Conservation (phyloP, 2,797 vertebrate species). For the Crenichthys baileyi region DNA sequence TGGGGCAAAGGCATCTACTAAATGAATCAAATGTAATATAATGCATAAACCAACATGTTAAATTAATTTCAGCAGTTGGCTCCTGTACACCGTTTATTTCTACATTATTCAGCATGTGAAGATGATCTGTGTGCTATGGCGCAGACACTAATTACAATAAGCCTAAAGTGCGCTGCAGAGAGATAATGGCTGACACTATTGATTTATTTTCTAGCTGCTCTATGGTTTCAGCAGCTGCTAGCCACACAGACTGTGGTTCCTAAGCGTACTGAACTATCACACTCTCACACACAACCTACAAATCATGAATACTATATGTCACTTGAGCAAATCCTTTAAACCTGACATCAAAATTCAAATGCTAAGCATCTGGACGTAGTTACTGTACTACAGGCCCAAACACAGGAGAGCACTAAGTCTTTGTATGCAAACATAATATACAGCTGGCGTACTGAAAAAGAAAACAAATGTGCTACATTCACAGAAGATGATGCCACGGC, state of each 20-base stretch:
- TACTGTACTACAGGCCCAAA: slow-evolving; percentile 11
- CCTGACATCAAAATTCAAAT: slow-evolving; percentile 7
- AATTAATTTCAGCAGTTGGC: slow-evolving; percentile 28
- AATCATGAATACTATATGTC: slow-evolving; percentile 4
- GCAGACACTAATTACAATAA: slow-evolving; percentile 54
- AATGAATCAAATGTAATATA: background rate
- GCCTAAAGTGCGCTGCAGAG: slow-evolving; percentile 55
- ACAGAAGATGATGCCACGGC: slow-evolving; percentile 29
- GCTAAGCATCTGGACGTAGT: slow-evolving; percentile 12
- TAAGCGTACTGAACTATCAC: slow-evolving; percentile 7
- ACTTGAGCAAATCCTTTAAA: slow-evolving; percentile 2
- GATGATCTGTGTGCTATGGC: slow-evolving; percentile 46
- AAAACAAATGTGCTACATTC: slow-evolving; percentile 31
- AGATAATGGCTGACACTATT: slow-evolving; percentile 68
- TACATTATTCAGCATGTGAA: slow-evolving; percentile 54
- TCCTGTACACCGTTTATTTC: slow-evolving; percentile 30
- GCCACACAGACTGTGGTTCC: slow-evolving; percentile 36
- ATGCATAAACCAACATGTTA: slow-evolving; percentile 25
- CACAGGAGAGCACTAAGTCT: slow-evolving; percentile 15
- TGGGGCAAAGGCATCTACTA: background rate
- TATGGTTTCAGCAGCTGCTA: slow-evolving; percentile 41
- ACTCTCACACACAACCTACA: slow-evolving; percentile 4
- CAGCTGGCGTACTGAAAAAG: slow-evolving; percentile 19
- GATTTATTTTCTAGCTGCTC: slow-evolving; percentile 59
- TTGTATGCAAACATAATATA: slow-evolving; percentile 50